phyloP scores from a whole-genome alignment of 2,888 invertebrate genomes.

The Halictus quadricinctus region DNA sequence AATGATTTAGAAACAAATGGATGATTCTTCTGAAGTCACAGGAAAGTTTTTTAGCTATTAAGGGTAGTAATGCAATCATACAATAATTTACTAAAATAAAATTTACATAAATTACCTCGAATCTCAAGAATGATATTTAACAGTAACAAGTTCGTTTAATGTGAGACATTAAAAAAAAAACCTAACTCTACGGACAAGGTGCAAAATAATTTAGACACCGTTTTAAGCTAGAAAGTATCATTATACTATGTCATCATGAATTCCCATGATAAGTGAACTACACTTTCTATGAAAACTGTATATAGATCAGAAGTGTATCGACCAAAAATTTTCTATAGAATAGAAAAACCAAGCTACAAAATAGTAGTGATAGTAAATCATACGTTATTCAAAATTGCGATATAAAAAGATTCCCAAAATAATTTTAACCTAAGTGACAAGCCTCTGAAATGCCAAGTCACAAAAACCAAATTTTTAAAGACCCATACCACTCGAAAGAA shows the following conservation, averaged over 20 bases:
- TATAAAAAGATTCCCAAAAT: too few relatives aligned
- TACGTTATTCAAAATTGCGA: not conserved
- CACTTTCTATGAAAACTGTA: too few relatives aligned
- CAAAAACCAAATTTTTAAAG: not conserved
- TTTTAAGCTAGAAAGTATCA: constrained; percentile 24
- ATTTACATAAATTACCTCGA: too few relatives aligned
- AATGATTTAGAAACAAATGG: not conserved
- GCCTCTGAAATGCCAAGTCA: not conserved
- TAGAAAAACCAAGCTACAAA: not conserved
- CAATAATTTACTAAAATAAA: too few relatives aligned
- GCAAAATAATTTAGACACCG: not conserved
- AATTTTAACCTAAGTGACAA: not conserved
- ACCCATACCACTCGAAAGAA: not conserved
- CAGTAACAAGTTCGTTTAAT: not conserved
- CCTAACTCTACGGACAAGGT: not conserved
- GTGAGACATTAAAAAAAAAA: not conserved
- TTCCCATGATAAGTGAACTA: too few relatives aligned
- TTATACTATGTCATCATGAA: not conserved
- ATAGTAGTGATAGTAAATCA: too few relatives aligned
- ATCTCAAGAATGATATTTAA: not conserved
- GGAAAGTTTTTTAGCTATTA: too few relatives aligned
- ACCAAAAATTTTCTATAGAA: not conserved
- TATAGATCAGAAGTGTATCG: too few relatives aligned
- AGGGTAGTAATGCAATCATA: too few relatives aligned
- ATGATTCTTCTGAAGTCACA: too few relatives aligned